A percentile compares a stretch with the other conserved stretches of the same genome.
These are phyloP conservation scores for Lithophane semibrunnea DNA, from an alignment of 2,888 invertebrate species.

Conservation along the genomic window DNA sequence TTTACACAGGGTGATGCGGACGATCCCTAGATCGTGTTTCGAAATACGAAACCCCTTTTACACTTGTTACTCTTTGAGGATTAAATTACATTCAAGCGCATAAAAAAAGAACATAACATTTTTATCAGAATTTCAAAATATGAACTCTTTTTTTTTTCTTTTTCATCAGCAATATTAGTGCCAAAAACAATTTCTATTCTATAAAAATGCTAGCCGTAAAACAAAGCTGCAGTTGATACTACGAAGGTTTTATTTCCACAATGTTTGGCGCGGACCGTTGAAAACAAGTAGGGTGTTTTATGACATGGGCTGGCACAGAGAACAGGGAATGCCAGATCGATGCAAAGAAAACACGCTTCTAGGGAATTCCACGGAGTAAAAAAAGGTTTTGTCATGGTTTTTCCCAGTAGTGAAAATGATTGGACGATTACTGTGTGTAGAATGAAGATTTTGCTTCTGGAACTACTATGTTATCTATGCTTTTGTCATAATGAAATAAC, in stretches of 20 bases:
- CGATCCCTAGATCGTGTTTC: background rate
- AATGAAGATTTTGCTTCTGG: background rate
- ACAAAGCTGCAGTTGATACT: constrained; percentile 26
- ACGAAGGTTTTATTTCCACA: constrained; percentile 33
- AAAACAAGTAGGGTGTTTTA: constrained; percentile 56
- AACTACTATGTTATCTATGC: background rate
- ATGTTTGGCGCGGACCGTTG: constrained; percentile 24
- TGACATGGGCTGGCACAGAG: constrained; percentile 31
- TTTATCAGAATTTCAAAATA: constrained; percentile 22
- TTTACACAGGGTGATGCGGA: background rate
- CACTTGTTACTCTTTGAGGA: constrained; percentile 13
- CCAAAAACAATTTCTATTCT: constrained; percentile 30
- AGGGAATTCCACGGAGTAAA: constrained; percentile 36
- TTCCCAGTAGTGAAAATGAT: background rate
- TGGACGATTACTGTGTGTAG: background rate
- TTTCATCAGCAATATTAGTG: background rate
- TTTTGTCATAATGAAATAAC: background rate
- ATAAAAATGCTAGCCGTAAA: constrained; percentile 36
- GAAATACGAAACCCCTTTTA: constrained; percentile 18
- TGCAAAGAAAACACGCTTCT: constrained; percentile 43
- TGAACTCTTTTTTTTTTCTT: background rate
- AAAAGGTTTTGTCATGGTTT: constrained; percentile 18
- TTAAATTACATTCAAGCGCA: constrained; percentile 12
- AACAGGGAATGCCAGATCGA: constrained; percentile 62
- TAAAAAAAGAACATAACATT: constrained; percentile 7